Conservation (phyloP, 1,140 invertebrate species). For the Calosoma granatense region DNA sequence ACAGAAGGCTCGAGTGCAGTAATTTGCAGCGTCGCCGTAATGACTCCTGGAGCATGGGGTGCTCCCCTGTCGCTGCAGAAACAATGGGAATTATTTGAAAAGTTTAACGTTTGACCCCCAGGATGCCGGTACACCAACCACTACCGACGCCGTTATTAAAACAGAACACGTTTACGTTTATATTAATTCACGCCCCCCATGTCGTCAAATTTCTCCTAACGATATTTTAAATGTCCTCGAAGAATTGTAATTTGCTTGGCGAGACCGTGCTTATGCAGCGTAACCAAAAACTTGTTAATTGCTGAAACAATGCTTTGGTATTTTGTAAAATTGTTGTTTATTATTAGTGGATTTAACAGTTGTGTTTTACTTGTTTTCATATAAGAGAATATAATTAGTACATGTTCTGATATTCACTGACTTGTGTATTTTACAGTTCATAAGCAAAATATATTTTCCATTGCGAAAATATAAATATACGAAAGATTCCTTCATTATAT, state of each 20-base stretch:
- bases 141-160: not conserved
- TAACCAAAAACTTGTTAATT: not conserved
- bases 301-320: not conserved
- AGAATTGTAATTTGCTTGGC: not conserved
- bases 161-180: too few relatives aligned
- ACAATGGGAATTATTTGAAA: constrained; percentile 2
- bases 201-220: not conserved
- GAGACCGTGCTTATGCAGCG: not conserved
- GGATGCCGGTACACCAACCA: not conserved
- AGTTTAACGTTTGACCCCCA: not conserved
- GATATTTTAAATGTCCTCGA: not conserved
- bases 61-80: constrained; percentile 30
- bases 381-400: too few relatives aligned
- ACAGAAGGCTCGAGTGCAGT: not conserved
- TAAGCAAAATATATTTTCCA: too few relatives aligned
- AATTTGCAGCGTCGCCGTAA: constrained; percentile 35
- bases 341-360: too few relatives aligned
- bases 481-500: too few relatives aligned
- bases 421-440: too few relatives aligned
- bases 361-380: too few relatives aligned
- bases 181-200: not conserved
- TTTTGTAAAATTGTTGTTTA: not conserved
- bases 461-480: too few relatives aligned
- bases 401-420: too few relatives aligned
- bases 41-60: constrained; percentile 38